A percentile compares a stretch with the other conserved stretches of the same genome.
Evolutionary conservation across 2,113 vertebrate species (phyloP).

Genomic region (Pollachius pollachius): DNA sequence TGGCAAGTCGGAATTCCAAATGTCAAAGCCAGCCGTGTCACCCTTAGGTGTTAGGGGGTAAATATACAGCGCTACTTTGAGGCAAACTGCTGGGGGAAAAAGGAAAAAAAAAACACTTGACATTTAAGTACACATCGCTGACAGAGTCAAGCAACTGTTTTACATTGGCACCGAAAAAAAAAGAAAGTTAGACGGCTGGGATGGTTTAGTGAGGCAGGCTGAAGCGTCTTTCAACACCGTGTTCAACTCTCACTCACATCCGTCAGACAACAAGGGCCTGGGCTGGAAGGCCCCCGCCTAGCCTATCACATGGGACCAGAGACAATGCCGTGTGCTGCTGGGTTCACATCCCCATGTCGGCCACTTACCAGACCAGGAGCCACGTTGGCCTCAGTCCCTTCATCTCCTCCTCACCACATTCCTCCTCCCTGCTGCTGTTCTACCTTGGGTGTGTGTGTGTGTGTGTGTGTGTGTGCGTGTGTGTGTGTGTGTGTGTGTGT

Average conservation of each 20-base stretch:
- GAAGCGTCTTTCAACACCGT: too few species aligned
- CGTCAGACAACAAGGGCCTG: too few species aligned
- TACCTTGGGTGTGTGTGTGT: slow-evolving; percentile 6
- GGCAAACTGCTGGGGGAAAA: slow-evolving; percentile 39
- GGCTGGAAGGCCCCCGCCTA: too few species aligned
- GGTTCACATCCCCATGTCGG: not conserved
- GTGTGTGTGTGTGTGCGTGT: slow-evolving; percentile 1
- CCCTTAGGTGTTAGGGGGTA: slow-evolving; percentile 58
- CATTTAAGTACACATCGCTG: slow-evolving; percentile 38
- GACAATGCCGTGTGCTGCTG: not conserved
- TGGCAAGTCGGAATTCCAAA: slow-evolving; percentile 52
- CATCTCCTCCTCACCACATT: slow-evolving; percentile 10
- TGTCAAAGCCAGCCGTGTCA: slow-evolving; percentile 47
- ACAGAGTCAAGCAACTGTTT: slow-evolving; percentile 24
- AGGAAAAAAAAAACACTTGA: slow-evolving; percentile 24
- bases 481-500: slow-evolving; percentile 3
- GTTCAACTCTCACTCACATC: too few species aligned
- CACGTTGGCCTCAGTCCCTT: slow-evolving; percentile 7
- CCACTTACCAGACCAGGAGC: slow-evolving; percentile 11
- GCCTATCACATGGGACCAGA: too few species aligned
- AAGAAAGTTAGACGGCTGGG: too few species aligned
- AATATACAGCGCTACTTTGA: slow-evolving; percentile 57
- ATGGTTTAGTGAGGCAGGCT: too few species aligned
- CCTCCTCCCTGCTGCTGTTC: slow-evolving; percentile 3
- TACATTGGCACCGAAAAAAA: not conserved